Conservation (phyloP, 1,140 invertebrate species). For the Diorhabda elongata region DNA sequence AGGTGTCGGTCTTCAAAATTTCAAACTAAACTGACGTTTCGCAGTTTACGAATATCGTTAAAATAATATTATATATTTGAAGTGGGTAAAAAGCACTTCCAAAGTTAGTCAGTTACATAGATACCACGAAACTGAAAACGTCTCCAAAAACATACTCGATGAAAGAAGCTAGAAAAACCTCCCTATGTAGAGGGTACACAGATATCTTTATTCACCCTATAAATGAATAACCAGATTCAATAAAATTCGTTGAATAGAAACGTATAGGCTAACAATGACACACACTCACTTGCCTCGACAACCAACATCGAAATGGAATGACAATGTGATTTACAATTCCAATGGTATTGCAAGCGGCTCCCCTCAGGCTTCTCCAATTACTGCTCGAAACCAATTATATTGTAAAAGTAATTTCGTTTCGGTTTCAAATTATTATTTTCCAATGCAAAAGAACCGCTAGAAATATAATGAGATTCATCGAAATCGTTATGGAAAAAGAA, state of each 20-base stretch:
- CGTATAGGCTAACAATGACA: conserved; percentile 23
- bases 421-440: conserved; percentile 10
- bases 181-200: not conserved
- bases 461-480: no score
- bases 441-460: conserved; percentile 4
- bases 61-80: no score
- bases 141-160: no score
- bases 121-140: no score
- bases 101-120: no score
- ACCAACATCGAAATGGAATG: conserved; percentile 27
- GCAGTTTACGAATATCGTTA: no score
- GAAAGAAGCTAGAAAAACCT: not conserved
- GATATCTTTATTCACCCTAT: conserved; percentile 3
- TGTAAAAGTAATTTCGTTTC: conserved; percentile 31
- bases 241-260: conserved; percentile 16
- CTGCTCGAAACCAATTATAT: conserved; percentile 30
- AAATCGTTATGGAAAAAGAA: no score
- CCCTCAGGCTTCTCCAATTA: conserved; percentile 30
- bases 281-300: conserved; percentile 9
- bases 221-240: conserved; percentile 14
- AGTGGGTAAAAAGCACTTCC: no score
- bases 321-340: conserved; percentile 36
- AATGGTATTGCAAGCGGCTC: conserved; percentile 28
- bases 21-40: no score
- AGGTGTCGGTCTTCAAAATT: no score